Evolutionary conservation across 2,113 vertebrate species (phyloP).

Genomic region (Limanda limanda): DNA sequence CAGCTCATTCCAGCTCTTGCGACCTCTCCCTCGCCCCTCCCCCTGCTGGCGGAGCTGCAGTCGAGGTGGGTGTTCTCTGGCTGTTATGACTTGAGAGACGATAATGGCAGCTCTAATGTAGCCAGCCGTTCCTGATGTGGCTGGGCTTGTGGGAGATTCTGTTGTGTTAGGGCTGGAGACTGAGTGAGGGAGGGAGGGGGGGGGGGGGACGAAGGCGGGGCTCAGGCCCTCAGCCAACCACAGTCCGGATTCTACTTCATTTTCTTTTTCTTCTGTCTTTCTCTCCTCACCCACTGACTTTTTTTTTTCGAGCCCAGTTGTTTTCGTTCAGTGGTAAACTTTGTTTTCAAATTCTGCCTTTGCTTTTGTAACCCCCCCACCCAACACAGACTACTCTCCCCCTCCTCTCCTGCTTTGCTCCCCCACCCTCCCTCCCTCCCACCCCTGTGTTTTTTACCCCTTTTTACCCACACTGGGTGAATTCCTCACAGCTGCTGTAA

Average conservation of each 20-base stretch:
- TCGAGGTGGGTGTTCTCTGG: conserved; percentile 89
- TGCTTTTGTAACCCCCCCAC: conserved; percentile 80
- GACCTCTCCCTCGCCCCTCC: conserved; percentile 58
- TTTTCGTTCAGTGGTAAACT: conserved; percentile 81
- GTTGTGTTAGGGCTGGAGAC: conserved; percentile 76
- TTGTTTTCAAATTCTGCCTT: conserved; percentile 80
- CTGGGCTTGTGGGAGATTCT: conserved; percentile 80
- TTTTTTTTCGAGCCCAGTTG: conserved; percentile 62
- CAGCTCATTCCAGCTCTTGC: conserved; percentile 63
- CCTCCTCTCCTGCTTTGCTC: conserved; percentile 26
- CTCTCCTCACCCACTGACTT: conserved; percentile 54
- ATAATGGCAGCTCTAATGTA: conserved; percentile 88
- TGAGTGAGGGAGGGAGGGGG: conserved; percentile 27
- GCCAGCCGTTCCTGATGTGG: conserved; percentile 86
- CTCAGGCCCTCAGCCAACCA: conserved; percentile 68
- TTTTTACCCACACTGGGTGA: conserved; percentile 65
- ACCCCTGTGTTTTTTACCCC: conserved; percentile 58
- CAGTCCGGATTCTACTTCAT: conserved; percentile 55
- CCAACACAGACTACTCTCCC: conserved; percentile 52
- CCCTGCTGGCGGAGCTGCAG: conserved; percentile 72
- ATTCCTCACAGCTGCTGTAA: conserved; percentile 78
- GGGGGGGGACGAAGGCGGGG: conserved; percentile 48
- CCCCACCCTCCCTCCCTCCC: not conserved
- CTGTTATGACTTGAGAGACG: conserved; percentile 90
- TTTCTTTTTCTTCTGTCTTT: conserved; percentile 58